phyloP scores from a whole-genome alignment of 2,888 invertebrate genomes.

The Agapetus fuscipes region DNA sequence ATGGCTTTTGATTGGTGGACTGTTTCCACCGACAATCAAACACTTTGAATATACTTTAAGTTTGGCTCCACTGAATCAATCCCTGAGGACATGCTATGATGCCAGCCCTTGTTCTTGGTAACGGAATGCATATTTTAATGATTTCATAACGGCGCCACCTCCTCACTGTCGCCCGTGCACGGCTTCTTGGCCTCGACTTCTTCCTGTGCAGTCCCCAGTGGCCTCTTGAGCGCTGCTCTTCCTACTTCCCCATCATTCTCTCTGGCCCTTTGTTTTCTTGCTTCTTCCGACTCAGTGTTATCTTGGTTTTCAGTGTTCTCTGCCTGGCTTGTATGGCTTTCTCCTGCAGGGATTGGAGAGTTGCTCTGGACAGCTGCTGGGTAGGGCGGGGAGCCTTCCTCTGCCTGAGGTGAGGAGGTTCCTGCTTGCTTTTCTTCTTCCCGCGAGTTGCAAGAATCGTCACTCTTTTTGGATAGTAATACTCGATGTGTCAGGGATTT shows the following conservation, averaged over 20 bases:
- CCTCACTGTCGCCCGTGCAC: conserved; percentile 13
- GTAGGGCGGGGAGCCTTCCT: neutral
- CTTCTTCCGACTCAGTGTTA: neutral
- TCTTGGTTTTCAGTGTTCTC: conserved; percentile 4
- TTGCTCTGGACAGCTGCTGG: conserved; percentile 2
- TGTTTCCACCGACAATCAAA: no score
- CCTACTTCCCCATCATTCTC: conserved; percentile 13
- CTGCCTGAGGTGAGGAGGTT: neutral
- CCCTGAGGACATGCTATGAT: no score
- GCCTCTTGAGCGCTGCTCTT: conserved; percentile 14
- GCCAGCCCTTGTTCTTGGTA: no score
- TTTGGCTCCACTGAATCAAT: no score
- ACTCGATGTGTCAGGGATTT: conserved; percentile 15
- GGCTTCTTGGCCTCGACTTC: conserved; percentile 14
- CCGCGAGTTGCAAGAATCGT: conserved; percentile 1
- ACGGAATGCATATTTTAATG: conserved; percentile 16
- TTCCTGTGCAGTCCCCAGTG: conserved; percentile 5
- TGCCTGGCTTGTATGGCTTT: neutral
- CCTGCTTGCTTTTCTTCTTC: neutral
- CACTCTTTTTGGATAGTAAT: conserved; percentile 12
- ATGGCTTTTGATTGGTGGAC: no score
- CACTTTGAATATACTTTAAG: no score
- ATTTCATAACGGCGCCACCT: conserved; percentile 16
- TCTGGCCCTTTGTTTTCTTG: conserved; percentile 10
- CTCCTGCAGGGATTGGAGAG: neutral